Evolutionary conservation across 2,113 vertebrate species (phyloP), one percentile per base, ranked within the genome.

Genomic region (Sebastes schlegelii): DNA sequence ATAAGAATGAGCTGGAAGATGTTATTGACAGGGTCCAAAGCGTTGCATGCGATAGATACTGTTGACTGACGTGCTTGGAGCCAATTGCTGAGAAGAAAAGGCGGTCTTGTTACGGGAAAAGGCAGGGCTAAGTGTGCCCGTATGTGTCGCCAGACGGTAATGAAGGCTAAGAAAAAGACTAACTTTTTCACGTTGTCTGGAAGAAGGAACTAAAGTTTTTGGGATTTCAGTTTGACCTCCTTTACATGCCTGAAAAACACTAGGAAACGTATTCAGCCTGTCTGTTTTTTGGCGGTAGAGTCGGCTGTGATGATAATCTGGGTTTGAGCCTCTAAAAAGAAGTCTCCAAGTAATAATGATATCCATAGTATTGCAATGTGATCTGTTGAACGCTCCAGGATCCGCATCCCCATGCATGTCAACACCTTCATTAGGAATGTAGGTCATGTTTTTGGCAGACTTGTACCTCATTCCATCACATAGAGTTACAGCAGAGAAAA

Each of bases 71-170:
- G 64, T 55, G 70, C 71, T 4, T 34, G 0, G 13, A 68, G 71
- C 94, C 93, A 94, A 94, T 95, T 17, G 74, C 55, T 64, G 77
- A 19, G 46, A 23, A 80, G 57, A 23, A 58, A 57, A 91, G 95
- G 95, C 92, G 93, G 94, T 89, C 89, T 88, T 86, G 84, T 95
- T 94, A 94, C 95, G 95, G 95, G 95, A 96, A 95, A 92, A 92
- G 95, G 95, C 91, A 65, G 94, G 88, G 83, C 89, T 80, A 82
- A 80, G 55, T 66, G 21, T 78, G 72, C 52, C 62, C 72, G 81
- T 83, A 71, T 63, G 77, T 77, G 77, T 77, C 88, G 87, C 83
- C 84, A 89, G 83, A 80, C 88, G 75, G 84, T 89, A 90, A 90
- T 90, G 90, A 91, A 89, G 85, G 84, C 80, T 89, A 34, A 34